phyloP scores from a whole-genome alignment of 2,797 vertebrate genomes.

The Chromobotia macracanthus region DNA sequence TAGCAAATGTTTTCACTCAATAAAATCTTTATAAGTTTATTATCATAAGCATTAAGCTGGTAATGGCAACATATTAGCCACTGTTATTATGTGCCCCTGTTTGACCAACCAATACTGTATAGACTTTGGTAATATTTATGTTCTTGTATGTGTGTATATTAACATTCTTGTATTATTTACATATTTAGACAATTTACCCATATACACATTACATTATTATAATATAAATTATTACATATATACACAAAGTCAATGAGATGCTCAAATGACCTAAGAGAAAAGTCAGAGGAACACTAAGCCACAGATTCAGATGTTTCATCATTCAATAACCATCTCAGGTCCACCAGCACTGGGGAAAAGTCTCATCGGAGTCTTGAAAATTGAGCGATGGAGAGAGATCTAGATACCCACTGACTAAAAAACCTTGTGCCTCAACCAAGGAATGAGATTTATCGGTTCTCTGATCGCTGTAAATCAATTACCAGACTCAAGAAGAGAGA shows the following conservation, averaged over 20 bases:
- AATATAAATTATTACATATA: too few species aligned
- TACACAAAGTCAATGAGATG: not conserved
- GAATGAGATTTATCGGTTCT: slow-evolving; percentile 24
- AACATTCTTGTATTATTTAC: too few species aligned
- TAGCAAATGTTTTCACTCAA: not conserved
- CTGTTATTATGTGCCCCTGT: not conserved
- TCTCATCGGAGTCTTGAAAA: not conserved
- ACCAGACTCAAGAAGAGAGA: slow-evolving; percentile 10
- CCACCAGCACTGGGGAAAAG: not conserved
- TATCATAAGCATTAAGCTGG: not conserved
- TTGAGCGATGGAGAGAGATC: not conserved
- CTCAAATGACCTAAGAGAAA: not conserved
- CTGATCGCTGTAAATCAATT: slow-evolving; percentile 30
- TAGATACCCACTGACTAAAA: slow-evolving; percentile 1
- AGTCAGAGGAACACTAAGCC: not conserved
- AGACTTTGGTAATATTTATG: too few species aligned
- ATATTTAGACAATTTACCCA: too few species aligned
- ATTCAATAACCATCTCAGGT: not conserved
- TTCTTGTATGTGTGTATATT: too few species aligned
- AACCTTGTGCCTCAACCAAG: slow-evolving; percentile 12
- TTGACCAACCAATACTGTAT: not conserved
- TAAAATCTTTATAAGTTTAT: not conserved
- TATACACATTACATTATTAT: too few species aligned
- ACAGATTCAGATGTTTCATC: not conserved
- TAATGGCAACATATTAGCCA: not conserved